phyloP scores from a whole-genome alignment of 2,888 invertebrate species.

The Scaptomyza parva region DNA sequence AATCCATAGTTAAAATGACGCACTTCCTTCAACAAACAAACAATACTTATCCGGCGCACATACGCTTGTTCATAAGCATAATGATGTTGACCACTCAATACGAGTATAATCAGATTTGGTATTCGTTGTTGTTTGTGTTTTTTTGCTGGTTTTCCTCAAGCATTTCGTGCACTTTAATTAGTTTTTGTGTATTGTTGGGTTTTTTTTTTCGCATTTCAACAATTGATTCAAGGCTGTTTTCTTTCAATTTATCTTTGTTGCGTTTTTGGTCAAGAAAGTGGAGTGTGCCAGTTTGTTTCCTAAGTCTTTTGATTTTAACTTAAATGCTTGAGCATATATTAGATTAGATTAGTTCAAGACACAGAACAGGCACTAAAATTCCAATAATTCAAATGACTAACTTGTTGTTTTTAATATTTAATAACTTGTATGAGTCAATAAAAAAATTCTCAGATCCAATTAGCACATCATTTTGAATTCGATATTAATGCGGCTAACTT shows the following conservation, averaged over 20 bases:
- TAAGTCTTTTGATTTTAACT: constrained; percentile 45
- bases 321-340: constrained; percentile 4
- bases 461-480: not conserved
- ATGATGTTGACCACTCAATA: constrained; percentile 25
- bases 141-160: constrained; percentile 49
- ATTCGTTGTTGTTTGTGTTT: constrained; percentile 15
- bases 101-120: constrained; percentile 24
- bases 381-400: constrained; percentile 15
- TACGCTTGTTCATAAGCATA: constrained; percentile 15
- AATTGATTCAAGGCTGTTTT: constrained; percentile 63
- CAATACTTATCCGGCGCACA: constrained; percentile 12
- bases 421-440: constrained; percentile 17
- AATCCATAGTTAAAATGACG: constrained; percentile 41
- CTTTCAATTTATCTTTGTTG: constrained; percentile 25
- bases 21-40: constrained; percentile 44
- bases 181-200: constrained; percentile 29
- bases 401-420: constrained; percentile 7
- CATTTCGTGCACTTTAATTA: constrained; percentile 58
- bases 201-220: constrained; percentile 15
- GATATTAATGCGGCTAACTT: not conserved
- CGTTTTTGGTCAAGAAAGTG: constrained; percentile 5
- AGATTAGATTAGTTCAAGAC: not conserved
- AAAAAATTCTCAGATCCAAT: constrained; percentile 8
- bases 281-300: constrained; percentile 40
- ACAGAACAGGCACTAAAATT: not conserved